Base-by-base conservation (phyloP, 2,888 invertebrate genomes). In the Sicus ferrugineus region DNA sequence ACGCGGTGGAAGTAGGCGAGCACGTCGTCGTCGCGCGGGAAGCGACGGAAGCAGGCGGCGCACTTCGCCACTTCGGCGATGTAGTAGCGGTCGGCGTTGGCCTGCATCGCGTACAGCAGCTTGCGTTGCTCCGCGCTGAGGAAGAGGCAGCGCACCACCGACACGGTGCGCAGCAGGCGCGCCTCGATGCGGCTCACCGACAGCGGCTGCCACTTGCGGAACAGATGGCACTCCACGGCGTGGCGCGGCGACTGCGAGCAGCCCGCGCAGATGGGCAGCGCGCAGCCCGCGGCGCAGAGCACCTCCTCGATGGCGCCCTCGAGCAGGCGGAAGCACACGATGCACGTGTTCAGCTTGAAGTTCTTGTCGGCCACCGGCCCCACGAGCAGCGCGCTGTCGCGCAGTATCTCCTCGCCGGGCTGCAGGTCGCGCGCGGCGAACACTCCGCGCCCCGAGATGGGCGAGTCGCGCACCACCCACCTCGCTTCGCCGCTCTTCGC, bases 361-460 rank as follows among this genome's bases (percentile, higher is more conserved):
- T 84, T 83, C 30, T 84, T 82, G 68, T 87, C 87, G 58, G 88
- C 87, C 38, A 91, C 88, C 0, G 93, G 92, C 0, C 94, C 93
- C 63, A 89, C 84, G 67, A 93, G 86, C 50, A 94, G 82, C 0
- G 94, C 90, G 67, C 85, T 87, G 81, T 94, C 94, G 9, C 88
- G 86, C 77, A 91, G 92, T 38, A 94, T 88, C 52, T 90, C 83
- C 82, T 93, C 92, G 31, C 92, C 92, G 7, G 87, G 79, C 64
- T 84, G 79, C 48, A 93, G 89, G 77, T 91, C 89, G 70, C 89
- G 87, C 0, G 84, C 87, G 2, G 93, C 91, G 75, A 93, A 88
- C 7, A 94, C 79, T 9, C 93, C 93, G 34, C 92, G 89, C 5
- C 93, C 93, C 61, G 90, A 89, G 3, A 90, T 79, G n/a, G 85